Evolutionary conservation across 2,797 vertebrate genomes (phyloP).

Genomic region (Gobio occitaniae): DNA sequence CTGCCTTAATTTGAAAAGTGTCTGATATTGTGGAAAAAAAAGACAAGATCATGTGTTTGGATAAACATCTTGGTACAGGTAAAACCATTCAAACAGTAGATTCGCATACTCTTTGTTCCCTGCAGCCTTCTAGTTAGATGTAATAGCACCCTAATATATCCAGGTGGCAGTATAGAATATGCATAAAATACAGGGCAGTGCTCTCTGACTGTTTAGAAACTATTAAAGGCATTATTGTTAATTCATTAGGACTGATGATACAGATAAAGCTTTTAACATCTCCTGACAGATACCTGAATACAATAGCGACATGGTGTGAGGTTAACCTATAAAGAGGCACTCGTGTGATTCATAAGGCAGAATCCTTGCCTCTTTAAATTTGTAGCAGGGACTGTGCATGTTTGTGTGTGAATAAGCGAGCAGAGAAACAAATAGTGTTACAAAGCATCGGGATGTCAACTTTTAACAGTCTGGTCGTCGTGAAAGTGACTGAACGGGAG

Average conservation of each 20-base stretch:
- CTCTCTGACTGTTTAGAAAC: slow-evolving; percentile 18
- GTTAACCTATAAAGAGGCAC: slow-evolving; percentile 72
- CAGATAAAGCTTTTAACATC: slow-evolving; percentile 47
- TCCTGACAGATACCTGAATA: slow-evolving; percentile 52
- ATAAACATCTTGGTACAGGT: slow-evolving; percentile 52
- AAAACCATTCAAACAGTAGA: slow-evolving; percentile 39
- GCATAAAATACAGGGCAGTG: slow-evolving; percentile 25
- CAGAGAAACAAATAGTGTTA: slow-evolving; percentile 64
- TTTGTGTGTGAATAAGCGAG: slow-evolving; percentile 31
- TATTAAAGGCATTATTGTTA: slow-evolving; percentile 50
- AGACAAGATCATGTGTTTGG: slow-evolving; percentile 1
- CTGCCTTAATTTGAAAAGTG: slow-evolving; percentile 60
- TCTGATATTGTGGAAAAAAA: slow-evolving; percentile 60
- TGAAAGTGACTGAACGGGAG: not conserved
- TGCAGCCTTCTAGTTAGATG: slow-evolving; percentile 17
- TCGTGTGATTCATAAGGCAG: slow-evolving; percentile 77
- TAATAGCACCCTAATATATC: slow-evolving; percentile 41
- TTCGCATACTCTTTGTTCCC: slow-evolving; percentile 12
- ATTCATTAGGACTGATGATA: slow-evolving; percentile 26
- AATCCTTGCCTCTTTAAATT: slow-evolving; percentile 57
- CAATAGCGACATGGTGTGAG: slow-evolving; percentile 19
- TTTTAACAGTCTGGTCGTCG: slow-evolving; percentile 64
- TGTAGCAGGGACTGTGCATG: slow-evolving; percentile 49
- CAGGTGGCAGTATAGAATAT: slow-evolving; percentile 58
- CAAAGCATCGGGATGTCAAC: slow-evolving; percentile 60